Conservation (phyloP, 64 coral and sea anemone genomes). For the Catalaphyllia jardinei region DNA sequence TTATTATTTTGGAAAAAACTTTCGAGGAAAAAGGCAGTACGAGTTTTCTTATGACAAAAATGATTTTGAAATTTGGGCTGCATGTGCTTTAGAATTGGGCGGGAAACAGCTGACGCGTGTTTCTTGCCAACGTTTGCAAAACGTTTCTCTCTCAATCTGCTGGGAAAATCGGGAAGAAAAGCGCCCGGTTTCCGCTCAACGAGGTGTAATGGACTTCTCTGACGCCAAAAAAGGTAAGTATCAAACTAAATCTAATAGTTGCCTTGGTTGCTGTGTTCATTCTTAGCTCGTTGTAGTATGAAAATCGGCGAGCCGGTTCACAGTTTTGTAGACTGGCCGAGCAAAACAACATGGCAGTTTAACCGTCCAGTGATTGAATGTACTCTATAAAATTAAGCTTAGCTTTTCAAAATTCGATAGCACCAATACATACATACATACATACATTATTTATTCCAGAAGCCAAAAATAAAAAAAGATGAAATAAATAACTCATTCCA, state of each 20-base stretch:
- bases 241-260: slow-evolving; percentile 31
- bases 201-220: slow-evolving; percentile 11
- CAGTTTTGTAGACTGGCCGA: slow-evolving; percentile 5
- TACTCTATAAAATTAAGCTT: slow-evolving; percentile 25
- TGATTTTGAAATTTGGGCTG: slow-evolving; percentile 26
- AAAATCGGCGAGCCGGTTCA: no score
- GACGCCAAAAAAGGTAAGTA: slow-evolving; percentile 22
- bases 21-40: no score
- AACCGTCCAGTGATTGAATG: slow-evolving; percentile 2
- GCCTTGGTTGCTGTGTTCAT: slow-evolving; percentile 34
- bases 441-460: no score
- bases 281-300: slow-evolving; percentile 19
- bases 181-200: not conserved
- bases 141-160: slow-evolving; percentile 30
- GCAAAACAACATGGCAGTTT: not conserved
- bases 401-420: slow-evolving; percentile 23
- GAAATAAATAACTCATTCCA: no score
- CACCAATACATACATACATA: no score
- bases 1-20: no score
- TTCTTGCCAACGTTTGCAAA: slow-evolving; percentile 32
- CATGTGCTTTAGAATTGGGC: slow-evolving; percentile 24
- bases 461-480: no score
- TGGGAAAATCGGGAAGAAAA: slow-evolving; percentile 21
- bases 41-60: slow-evolving; percentile 13
- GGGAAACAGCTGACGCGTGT: slow-evolving; percentile 23